Percentiles rank a stretch among this genome's conserved stretches.
These are phyloP conservation scores for Rhinolophus sinicus DNA, from an alignment of 2,113 vertebrate genomes.

Conservation along the genomic window DNA sequence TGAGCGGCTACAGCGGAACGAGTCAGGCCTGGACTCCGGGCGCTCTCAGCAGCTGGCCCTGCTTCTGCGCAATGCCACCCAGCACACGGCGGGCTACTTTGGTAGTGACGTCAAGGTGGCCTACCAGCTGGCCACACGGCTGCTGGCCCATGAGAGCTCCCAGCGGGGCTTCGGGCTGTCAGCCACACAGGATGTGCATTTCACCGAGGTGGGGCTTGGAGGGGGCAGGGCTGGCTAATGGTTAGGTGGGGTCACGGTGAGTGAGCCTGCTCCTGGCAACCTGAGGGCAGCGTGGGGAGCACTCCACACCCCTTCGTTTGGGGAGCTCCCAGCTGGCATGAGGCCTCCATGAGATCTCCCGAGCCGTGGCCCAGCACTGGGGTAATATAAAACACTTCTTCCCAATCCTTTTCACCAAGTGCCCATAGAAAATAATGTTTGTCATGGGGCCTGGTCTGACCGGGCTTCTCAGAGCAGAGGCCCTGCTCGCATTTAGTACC, in stretches of 20 bases:
- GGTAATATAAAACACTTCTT: not conserved
- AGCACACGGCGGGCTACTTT: conserved; percentile 87
- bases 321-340: not conserved
- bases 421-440: not conserved
- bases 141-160: conserved; percentile 92
- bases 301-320: not conserved
- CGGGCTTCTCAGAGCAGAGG: not conserved
- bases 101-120: conserved; percentile 94
- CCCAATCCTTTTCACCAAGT: not conserved
- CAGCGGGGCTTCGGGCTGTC: conserved; percentile 94
- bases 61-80: conserved; percentile 91
- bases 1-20: conserved; percentile 88
- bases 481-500: not conserved
- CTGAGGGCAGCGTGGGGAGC: too few species aligned
- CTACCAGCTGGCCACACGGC: conserved; percentile 89
- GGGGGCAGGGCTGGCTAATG: not conserved
- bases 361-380: not conserved
- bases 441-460: not conserved
- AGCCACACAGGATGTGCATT: conserved; percentile 95
- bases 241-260: not conserved
- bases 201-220: conserved; percentile 91
- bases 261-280: not conserved
- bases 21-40: conserved; percentile 87
- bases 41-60: conserved; percentile 87
- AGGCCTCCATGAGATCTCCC: not conserved